These are phyloP conservation scores for Euproctis similis DNA, from an alignment of 2,888 invertebrate genomes.

Conservation along the genomic window DNA sequence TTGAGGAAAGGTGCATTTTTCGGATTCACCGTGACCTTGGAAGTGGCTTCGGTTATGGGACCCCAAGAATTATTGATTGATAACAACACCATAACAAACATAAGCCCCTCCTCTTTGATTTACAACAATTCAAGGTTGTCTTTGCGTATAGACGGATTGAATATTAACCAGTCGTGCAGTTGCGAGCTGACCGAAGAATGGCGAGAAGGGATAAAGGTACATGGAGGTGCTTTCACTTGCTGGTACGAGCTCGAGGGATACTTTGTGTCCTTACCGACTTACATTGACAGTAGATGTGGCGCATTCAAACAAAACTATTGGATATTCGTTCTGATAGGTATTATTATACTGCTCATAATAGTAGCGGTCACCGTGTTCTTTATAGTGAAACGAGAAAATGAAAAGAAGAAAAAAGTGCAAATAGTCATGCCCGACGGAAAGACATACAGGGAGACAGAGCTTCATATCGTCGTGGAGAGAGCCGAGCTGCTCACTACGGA, in stretches of 20 bases:
- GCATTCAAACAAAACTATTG: slow-evolving; percentile 62
- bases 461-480: slow-evolving; percentile 89
- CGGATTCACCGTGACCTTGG: slow-evolving; percentile 70
- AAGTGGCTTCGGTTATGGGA: slow-evolving; percentile 54
- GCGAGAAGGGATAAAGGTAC: slow-evolving; percentile 44
- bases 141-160: slow-evolving; percentile 74
- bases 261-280: slow-evolving; percentile 55
- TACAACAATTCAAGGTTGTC: slow-evolving; percentile 74
- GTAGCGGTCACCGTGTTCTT: slow-evolving; percentile 65
- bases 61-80: slow-evolving; percentile 76
- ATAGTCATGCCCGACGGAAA: slow-evolving; percentile 88
- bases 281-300: slow-evolving; percentile 56
- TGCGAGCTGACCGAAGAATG: slow-evolving; percentile 67
- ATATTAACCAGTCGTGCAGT: slow-evolving; percentile 76
- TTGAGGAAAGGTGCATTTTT: slow-evolving; percentile 78
- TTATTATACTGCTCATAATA: slow-evolving; percentile 59
- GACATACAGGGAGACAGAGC: slow-evolving; percentile 89
- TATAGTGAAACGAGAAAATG: slow-evolving; percentile 63
- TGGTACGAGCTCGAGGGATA: slow-evolving; percentile 59
- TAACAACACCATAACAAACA: slow-evolving; percentile 76
- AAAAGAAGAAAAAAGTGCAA: slow-evolving; percentile 77
- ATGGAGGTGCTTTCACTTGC: slow-evolving; percentile 54
- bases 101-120: slow-evolving; percentile 75
- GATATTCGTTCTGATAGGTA: slow-evolving; percentile 64
- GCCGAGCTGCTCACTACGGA: slow-evolving; percentile 88